Percentiles rank a stretch among this genome's conserved stretches.
Conservation (phyloP, 2,113 vertebrate genomes). For the Ochotona princeps region DNA sequence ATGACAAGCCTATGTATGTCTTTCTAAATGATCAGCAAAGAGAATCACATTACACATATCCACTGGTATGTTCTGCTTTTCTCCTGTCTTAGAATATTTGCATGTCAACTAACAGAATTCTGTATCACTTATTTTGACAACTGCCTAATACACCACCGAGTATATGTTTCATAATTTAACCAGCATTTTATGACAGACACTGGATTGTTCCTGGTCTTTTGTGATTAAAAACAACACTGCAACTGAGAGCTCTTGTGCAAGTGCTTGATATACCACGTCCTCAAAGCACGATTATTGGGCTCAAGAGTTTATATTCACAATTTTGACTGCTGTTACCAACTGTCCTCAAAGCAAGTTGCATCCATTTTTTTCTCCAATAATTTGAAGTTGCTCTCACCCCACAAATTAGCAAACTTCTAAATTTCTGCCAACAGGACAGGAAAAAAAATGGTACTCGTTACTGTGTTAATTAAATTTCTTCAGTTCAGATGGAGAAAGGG, state of each 20-base stretch:
- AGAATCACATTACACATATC: background rate
- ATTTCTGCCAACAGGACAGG: background rate
- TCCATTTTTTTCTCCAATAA: background rate
- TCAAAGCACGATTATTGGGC: background rate
- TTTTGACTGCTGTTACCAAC: background rate
- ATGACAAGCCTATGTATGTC: background rate
- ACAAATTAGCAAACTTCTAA: background rate
- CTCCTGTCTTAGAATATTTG: conserved; percentile 33
- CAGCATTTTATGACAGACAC: background rate
- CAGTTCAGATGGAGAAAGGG: background rate
- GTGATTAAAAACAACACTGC: conserved; percentile 13
- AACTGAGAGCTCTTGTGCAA: background rate
- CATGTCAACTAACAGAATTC: background rate
- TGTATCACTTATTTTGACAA: background rate
- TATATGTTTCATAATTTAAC: background rate
- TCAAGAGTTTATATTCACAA: background rate
- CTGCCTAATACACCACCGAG: background rate
- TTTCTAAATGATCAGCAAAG: conserved; percentile 37
- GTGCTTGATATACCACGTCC: background rate
- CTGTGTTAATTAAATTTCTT: background rate
- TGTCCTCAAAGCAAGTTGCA: background rate
- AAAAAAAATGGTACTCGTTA: background rate
- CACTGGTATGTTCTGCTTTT: background rate
- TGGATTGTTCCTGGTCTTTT: background rate
- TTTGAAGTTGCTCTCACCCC: background rate